These are phyloP conservation scores for Euzophera pinguis DNA, from an alignment of 2,888 invertebrate species.

Conservation along the genomic window DNA sequence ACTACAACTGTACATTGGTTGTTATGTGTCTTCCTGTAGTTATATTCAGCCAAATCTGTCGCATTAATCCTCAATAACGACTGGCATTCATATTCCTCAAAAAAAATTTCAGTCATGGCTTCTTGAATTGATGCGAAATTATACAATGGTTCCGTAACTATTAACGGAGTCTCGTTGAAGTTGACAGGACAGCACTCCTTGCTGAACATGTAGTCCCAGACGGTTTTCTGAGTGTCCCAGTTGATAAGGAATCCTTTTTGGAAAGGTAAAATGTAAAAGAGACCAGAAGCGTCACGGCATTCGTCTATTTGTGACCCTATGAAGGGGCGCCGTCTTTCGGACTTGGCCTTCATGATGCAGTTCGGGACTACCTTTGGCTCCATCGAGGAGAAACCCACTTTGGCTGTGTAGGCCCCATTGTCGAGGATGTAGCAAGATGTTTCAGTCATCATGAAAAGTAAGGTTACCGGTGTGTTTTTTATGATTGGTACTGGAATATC, in stretches of 20 bases:
- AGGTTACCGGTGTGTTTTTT: conserved; percentile 35
- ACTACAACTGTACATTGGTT: conserved; percentile 89
- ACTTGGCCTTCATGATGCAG: conserved; percentile 98
- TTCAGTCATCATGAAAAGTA: conserved; percentile 49
- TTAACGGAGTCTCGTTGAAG: conserved; percentile 87
- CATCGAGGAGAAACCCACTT: conserved; percentile 88
- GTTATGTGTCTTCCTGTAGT: conserved; percentile 77
- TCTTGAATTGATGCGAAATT: conserved; percentile 96
- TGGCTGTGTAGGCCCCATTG: conserved; percentile 93
- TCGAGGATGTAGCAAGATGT: conserved; percentile 85
- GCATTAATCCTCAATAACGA: conserved; percentile 89
- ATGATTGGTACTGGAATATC: not conserved
- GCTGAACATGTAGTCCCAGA: conserved; percentile 97
- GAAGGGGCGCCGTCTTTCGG: conserved; percentile 95
- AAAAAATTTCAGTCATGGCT: conserved; percentile 96
- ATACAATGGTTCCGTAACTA: conserved; percentile 96
- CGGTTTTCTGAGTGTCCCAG: conserved; percentile 96
- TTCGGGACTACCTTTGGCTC: conserved; percentile 92
- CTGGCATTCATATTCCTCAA: conserved; percentile 97
- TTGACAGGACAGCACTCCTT: conserved; percentile 90
- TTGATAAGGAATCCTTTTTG: conserved; percentile 97
- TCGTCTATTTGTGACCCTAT: conserved; percentile 96
- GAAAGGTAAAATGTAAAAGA: conserved; percentile 96
- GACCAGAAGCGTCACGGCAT: conserved; percentile 95
- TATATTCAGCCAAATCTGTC: conserved; percentile 88